A percentile compares a stretch with the other conserved stretches of the same genome.
phyloP scores from a whole-genome alignment of 2,113 vertebrate genomes.

The Anarrhichthys ocellatus region DNA sequence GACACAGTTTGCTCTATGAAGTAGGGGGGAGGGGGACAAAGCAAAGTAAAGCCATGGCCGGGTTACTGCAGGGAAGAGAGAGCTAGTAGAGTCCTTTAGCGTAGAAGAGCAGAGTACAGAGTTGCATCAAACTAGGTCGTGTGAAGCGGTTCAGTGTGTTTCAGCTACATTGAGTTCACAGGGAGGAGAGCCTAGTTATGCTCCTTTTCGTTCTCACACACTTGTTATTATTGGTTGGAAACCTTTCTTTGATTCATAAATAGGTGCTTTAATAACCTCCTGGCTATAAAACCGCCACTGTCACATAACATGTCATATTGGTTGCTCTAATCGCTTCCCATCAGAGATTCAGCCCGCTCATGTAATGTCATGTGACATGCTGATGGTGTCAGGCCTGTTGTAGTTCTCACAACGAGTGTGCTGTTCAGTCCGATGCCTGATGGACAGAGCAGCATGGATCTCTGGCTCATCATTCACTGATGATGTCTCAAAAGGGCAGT shows the following conservation, averaged over 20 bases:
- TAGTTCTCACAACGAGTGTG: constrained; percentile 19
- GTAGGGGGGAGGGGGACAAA: neutral
- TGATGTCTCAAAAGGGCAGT: constrained; percentile 16
- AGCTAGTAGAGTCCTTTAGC: neutral
- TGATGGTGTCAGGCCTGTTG: constrained; percentile 24
- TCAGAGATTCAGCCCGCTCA: neutral
- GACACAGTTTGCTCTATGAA: neutral
- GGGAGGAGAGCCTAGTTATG: neutral
- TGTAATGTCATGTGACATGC: constrained; percentile 39
- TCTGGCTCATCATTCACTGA: constrained; percentile 3
- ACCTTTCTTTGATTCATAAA: neutral
- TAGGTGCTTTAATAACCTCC: neutral
- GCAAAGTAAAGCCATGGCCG: constrained; percentile 12
- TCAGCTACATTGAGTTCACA: constrained; percentile 4
- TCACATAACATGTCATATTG: neutral
- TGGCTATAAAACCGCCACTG: neutral
- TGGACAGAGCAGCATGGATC: constrained; percentile 20
- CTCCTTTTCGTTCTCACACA: neutral
- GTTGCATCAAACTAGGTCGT: constrained; percentile 20
- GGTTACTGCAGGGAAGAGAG: constrained; percentile 2
- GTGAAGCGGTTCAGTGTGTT: constrained; percentile 1
- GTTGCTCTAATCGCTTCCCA: neutral
- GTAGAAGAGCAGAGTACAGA: neutral
- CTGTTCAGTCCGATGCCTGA: constrained; percentile 37
- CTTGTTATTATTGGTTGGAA: neutral